Base-by-base conservation (phyloP, 1,140 invertebrate genomes). In the Trissolcus basalis region DNA sequence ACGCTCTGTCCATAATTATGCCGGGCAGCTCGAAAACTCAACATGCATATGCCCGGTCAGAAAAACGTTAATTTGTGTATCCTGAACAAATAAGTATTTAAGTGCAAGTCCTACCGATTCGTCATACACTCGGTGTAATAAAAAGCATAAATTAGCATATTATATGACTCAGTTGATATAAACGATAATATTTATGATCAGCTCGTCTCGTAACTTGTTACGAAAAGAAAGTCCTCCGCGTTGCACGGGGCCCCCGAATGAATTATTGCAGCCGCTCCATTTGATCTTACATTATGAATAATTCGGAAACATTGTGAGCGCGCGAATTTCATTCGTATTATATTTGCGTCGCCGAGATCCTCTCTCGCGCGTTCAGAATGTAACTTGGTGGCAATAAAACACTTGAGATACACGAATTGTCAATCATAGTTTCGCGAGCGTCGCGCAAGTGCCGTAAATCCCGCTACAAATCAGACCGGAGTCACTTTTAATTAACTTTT, bases 251-350 rank as follows among this genome's bases (percentile, higher is more conserved):
- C 19, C 19, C 55, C 19, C 59, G 65, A 55, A 65, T 76, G 67
- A 76, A 76, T 76, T 76, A 76, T 76, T 76, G 54, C 73, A 70
- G 67, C 50, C 73, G 73, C 73, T 76, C 67, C 73, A 76, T 76
- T 76, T 76, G 73, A 76, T 76, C 65, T 76, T 76, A 76, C 65
- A 76, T 76, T 76, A 76, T 76, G 73, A 76, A 76, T 76, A 76
- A 76, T 76, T 76, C 67, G 73, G 73, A 76, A 76, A 76, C 73
- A 76, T 76, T 76, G 73, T 70, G 19, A 27, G 64, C 54, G 65
- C 67, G 67, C 56, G 54, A 76, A 76, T 76, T 76, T 65, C 49
- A 39, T 65, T 60, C 55, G 61, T 76, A 65, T 70, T 65, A 70
- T 27, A 27, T 65, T 70, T 60, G 71, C 61, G 44, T 73, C 44